A percentile compares a stretch with the other conserved stretches of the same genome.
Conservation (phyloP, 2,888 invertebrate species). For the Abrostola triplasia region DNA sequence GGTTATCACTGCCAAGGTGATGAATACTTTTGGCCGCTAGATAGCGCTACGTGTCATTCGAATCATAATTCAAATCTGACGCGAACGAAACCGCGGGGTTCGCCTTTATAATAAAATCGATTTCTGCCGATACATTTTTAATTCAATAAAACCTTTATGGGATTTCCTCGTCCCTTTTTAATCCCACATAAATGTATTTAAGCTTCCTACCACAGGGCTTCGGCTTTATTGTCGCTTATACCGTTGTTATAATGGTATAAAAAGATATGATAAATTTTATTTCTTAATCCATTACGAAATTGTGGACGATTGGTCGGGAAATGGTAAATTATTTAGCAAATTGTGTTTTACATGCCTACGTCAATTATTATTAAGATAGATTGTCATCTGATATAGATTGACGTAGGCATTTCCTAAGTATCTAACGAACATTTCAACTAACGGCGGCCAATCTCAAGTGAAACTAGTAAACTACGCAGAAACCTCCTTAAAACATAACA, state of each 20-base stretch:
- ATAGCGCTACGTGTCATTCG: too few relatives aligned
- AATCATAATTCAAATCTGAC: too few relatives aligned
- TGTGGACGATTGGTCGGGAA: neutral
- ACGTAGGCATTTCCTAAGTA: too few relatives aligned
- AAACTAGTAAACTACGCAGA: too few relatives aligned
- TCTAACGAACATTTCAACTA: too few relatives aligned
- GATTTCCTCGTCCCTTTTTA: slow-evolving; percentile 27
- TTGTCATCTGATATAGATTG: too few relatives aligned
- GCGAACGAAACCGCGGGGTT: neutral
- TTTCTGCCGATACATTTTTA: slow-evolving; percentile 12
- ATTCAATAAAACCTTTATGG: slow-evolving; percentile 41
- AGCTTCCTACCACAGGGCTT: slow-evolving; percentile 22
- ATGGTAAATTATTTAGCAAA: neutral
- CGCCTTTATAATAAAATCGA: slow-evolving; percentile 31
- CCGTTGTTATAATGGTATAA: slow-evolving; percentile 34
- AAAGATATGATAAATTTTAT: slow-evolving; percentile 17
- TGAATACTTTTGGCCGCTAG: too few relatives aligned
- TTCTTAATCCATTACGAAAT: slow-evolving; percentile 21
- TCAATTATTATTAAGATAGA: neutral
- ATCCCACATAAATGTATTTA: slow-evolving; percentile 40
- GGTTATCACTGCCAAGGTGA: too few relatives aligned
- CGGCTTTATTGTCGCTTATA: slow-evolving; percentile 11
- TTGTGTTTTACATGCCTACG: too few relatives aligned
- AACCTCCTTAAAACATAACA: too few relatives aligned
- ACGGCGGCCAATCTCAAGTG: too few relatives aligned